phyloP scores from a whole-genome alignment of 2,113 vertebrate genomes.

The Lagenorhynchus albirostris region DNA sequence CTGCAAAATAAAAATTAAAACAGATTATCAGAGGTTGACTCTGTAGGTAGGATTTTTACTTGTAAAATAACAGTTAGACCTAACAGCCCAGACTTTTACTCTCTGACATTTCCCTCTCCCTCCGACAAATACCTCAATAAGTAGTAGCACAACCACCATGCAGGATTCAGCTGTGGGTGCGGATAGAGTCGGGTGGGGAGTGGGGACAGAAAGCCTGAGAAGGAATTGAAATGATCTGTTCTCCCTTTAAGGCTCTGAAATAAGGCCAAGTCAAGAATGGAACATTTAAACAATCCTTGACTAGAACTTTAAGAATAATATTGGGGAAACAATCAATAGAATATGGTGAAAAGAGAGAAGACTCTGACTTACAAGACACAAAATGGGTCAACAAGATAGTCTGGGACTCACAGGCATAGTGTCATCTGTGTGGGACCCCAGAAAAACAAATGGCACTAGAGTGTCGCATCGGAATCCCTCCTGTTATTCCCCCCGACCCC shows the following conservation, averaged over 20 bases:
- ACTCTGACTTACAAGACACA: background rate
- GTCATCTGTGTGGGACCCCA: background rate
- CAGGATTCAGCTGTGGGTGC: background rate
- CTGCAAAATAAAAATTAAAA: constrained; percentile 51
- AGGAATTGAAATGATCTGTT: background rate
- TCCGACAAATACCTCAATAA: background rate
- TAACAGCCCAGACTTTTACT: background rate
- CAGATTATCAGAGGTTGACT: background rate
- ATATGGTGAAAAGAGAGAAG: background rate
- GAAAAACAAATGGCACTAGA: background rate
- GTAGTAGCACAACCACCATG: background rate
- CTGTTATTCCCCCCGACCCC: background rate
- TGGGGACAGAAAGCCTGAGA: background rate
- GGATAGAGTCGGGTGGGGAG: background rate
- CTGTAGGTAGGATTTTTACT: background rate
- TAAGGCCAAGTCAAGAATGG: background rate
- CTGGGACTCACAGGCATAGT: background rate
- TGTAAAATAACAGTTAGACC: background rate
- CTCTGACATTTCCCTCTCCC: background rate
- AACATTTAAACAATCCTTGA: background rate
- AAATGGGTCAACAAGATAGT: background rate
- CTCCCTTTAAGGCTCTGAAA: background rate
- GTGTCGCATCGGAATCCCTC: background rate
- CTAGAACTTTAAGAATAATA: background rate
- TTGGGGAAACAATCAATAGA: background rate